A percentile compares a stretch with the other conserved stretches of the same genome.
These are phyloP conservation scores for Leuctra nigra DNA, from an alignment of 2,888 invertebrate species.

Conservation along the genomic window DNA sequence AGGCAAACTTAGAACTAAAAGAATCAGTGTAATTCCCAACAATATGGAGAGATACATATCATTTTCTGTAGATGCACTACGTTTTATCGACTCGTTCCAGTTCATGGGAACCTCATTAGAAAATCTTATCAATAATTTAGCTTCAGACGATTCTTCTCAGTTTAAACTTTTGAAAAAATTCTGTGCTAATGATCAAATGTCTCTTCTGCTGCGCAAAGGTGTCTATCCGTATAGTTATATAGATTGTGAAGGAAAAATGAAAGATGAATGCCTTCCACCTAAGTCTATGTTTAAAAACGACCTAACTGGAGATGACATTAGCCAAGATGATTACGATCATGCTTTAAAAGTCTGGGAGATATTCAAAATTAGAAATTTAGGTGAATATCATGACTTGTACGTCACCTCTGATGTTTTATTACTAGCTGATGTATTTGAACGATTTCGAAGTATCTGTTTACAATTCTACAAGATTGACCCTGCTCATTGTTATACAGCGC, in stretches of 20 bases:
- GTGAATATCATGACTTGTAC: conserved; percentile 34
- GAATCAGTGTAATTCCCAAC: conserved; percentile 20
- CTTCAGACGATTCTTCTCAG: not conserved
- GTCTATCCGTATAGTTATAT: conserved; percentile 37
- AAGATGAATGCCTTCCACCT: conserved; percentile 24
- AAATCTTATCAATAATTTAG: conserved; percentile 31
- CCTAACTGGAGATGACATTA: conserved; percentile 22
- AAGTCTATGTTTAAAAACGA: conserved; percentile 30
- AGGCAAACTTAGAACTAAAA: not conserved
- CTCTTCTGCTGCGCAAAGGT: conserved; percentile 32
- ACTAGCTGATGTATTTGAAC: conserved; percentile 35
- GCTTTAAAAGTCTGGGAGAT: conserved; percentile 32
- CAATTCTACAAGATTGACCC: conserved; percentile 34
- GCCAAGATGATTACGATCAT: conserved; percentile 31
- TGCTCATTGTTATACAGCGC: conserved; percentile 35
- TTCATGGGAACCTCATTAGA: conserved; percentile 34
- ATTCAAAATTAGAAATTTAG: conserved; percentile 32
- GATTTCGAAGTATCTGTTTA: conserved; percentile 33
- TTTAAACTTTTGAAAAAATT: not conserved
- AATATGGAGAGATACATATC: conserved; percentile 26
- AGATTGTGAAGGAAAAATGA: conserved; percentile 29
- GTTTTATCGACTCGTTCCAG: conserved; percentile 33
- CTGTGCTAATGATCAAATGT: conserved; percentile 19
- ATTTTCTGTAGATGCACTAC: conserved; percentile 21
- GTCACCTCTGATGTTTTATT: conserved; percentile 34